phyloP scores from a whole-genome alignment of 2,797 vertebrate species.

The Sebastes matsubarae region DNA sequence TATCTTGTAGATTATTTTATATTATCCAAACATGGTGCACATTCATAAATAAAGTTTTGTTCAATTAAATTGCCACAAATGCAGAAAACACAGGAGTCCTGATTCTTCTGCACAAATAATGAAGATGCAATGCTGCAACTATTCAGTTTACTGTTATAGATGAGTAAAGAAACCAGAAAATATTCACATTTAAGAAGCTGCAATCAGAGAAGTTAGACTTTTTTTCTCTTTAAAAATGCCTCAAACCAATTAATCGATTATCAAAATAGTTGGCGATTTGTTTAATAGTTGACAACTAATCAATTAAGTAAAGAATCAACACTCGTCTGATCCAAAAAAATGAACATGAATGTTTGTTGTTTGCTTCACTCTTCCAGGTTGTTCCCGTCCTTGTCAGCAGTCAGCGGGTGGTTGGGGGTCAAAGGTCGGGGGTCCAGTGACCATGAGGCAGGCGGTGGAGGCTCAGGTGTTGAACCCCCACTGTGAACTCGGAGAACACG shows the following conservation, averaged over 20 bases:
- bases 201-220: no score
- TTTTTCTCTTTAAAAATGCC: no score
- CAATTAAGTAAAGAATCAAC: not conserved
- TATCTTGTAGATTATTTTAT: not conserved
- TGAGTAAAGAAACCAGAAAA: no score
- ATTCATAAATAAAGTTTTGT: not conserved
- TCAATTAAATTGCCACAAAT: not conserved
- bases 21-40: not conserved
- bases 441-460: constrained; percentile 79
- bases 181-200: no score
- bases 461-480: constrained; percentile 64
- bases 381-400: not conserved
- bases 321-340: not conserved
- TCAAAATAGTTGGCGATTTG: no score
- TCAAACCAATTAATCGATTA: no score
- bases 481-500: constrained; percentile 74
- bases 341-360: not conserved
- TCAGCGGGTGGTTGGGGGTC: constrained; percentile 23
- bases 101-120: not conserved
- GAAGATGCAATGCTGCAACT: no score
- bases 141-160: no score
- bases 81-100: not conserved
- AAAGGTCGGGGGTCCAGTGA: constrained; percentile 39
- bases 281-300: not conserved
- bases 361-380: constrained; percentile 1